Evolutionary conservation across 2,797 vertebrate genomes (phyloP), one percentile per base, ranked within the genome.

Genomic region (Catharus ustulatus): DNA sequence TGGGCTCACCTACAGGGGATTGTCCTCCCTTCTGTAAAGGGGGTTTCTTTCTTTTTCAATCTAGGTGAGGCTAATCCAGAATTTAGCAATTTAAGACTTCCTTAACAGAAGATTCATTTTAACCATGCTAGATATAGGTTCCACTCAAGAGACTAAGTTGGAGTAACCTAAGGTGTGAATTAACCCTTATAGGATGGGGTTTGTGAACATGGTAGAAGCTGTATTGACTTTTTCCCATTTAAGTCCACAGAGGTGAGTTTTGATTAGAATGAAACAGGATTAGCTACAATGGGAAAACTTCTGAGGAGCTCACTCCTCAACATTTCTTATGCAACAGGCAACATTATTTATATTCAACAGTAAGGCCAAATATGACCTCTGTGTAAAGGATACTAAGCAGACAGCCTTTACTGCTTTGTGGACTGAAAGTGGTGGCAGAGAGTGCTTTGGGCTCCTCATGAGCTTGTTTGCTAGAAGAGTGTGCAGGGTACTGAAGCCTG

Each of bases 91-190:
- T 54, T 27, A 75, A 49, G 29, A 68, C 13, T 15, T 84, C 30
- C 42, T 36, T 38, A 71, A 61, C 5, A 36, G 40, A 74, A 51
- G 22, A 43, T 49, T 78, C 13, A 67, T 11, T 15, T 0, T n/a
- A 40, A 46, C 13, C 0, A 0, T 59, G 22, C 26, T 59, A 66
- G 40, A 48, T 1, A 1, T 4, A 68, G 17, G 38, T 38, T 36
- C 51, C 0, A 6, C 4, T 79, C 34, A 79, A 73, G 9, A 30
- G 15, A 69, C 16, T 15, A 83, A 38, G 2, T 2, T 66, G 34
- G 8, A 76, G 19, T 91, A 79, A 62, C 6, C 5, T 46, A 18
- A 57, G 3, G 10, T 72, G 9, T 66, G 64, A 68, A 68, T 51
- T 73, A 84, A 79, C 7, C 20, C 20, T 63, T 62, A 24, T 0